Evolutionary conservation across 2,888 invertebrate species (phyloP), one percentile per base, ranked within the genome.

Genomic region (Cordylochernes scorpioides): DNA sequence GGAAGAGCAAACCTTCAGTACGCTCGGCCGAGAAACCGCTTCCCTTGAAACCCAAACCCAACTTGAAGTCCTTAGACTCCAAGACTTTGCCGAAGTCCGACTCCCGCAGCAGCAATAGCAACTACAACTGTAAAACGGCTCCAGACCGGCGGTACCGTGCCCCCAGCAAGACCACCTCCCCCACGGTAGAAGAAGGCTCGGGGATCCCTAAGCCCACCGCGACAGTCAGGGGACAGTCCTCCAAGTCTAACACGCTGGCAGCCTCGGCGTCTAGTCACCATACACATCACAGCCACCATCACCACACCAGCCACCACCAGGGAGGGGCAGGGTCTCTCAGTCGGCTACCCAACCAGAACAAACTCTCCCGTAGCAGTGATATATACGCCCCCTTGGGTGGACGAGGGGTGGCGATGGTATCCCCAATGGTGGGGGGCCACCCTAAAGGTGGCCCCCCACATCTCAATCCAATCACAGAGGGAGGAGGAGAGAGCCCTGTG

Each of bases 201-300:
- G 27, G 27, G n/a, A 34, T 82, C 43, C 80, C 82, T 1, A 82
- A 82, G 51, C 82, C 82, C 2, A 80, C 77, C 24, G 78, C 80
- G 6, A 73, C 80, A 33, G 73, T 82, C 17, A 82, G 80, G 58
- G 82, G 80, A 38, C n/a, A n/a, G n/a, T 77, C 19, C 3, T 9
- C 12, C n/a, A 28, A 18, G 13, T 15, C 26, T 4, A 22, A 22
- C 12, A 14, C 14, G 4, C 12, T 22, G 5, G 14, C 5, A 14
- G 14, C 12, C 6, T 14, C 12, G 22, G 22, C 12, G 12, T 12
- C 6, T 12, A 22, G 22, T 14, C 12, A 12, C 5, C 22, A 14
- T n/a, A 4, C 13, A 9, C 10, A 25, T 9, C 13, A 25, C 13
- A 9, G 10, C 10, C 14, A 25, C 13, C 25, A 25, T 15, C 13